Conservation (phyloP, 1,140 invertebrate genomes). For the Pseudachorutes palmiensis region DNA sequence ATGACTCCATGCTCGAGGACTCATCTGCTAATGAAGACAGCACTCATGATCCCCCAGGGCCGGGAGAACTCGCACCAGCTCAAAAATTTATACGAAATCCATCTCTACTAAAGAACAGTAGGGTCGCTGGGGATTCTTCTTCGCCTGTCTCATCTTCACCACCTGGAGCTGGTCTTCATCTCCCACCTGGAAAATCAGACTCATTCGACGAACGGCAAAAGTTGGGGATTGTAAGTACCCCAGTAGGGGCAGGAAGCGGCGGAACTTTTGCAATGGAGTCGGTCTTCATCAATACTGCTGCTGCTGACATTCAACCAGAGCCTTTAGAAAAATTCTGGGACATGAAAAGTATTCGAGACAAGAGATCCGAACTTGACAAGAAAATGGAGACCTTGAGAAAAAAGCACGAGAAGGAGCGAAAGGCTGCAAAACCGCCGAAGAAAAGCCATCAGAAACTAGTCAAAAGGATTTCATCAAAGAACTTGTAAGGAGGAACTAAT, state of each 20-base stretch:
- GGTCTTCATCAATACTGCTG: slow-evolving; percentile 30
- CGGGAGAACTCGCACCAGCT: neutral
- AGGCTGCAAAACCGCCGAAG: slow-evolving; percentile 57
- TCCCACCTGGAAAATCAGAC: slow-evolving; percentile 18
- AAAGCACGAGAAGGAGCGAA: slow-evolving; percentile 69
- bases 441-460: slow-evolving; percentile 60
- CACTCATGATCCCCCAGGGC: slow-evolving; percentile 15
- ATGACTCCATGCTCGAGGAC: slow-evolving; percentile 51
- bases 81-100: slow-evolving; percentile 12
- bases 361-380: slow-evolving; percentile 71
- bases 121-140: neutral
- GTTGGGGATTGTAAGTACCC: slow-evolving; percentile 11
- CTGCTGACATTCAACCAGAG: slow-evolving; percentile 61
- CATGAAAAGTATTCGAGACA: slow-evolving; percentile 71
- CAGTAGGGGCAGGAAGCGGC: slow-evolving; percentile 9
- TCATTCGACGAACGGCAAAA: slow-evolving; percentile 39
- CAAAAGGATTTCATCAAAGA: slow-evolving; percentile 69
- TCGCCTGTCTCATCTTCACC: slow-evolving; percentile 11
- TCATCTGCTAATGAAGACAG: slow-evolving; percentile 34
- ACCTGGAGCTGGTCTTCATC: neutral
- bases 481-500: slow-evolving; percentile 66
- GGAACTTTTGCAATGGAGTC: slow-evolving; percentile 35
- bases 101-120: neutral
- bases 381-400: slow-evolving; percentile 73
- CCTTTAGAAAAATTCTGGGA: slow-evolving; percentile 69